Evolutionary conservation across 2,113 vertebrate species (phyloP), one percentile per base, ranked within the genome.

Genomic region (Tenrec ecaudatus): DNA sequence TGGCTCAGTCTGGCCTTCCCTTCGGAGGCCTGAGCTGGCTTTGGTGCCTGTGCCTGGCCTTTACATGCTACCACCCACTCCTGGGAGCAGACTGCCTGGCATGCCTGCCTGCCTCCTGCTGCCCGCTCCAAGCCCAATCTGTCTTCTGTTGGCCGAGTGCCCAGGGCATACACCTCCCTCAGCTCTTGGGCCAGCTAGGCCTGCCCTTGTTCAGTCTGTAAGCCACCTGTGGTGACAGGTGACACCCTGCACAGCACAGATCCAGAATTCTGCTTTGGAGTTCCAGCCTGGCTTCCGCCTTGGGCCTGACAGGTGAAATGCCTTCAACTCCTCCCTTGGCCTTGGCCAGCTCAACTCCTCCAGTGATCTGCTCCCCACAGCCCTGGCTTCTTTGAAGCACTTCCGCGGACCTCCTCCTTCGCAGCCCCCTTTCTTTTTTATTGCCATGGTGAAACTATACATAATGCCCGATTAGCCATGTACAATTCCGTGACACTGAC

Each of bases 1-100:
- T 91, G 1, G 19, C 78, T 69, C 31, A 77, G 81, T 66, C 84
- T 92, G 89, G 86, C 89, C 82, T 82, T 62, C 78, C 76, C 27
- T 40, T 43, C 71, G 85, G 36, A 31, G 38, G 91, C 78, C 68
- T 8, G 17, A 64, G 58, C 23, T 83, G 47, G 2, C 80, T 71
- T 71, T 77, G 86, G 78, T 78, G 83, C 73, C 47, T 4, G 66
- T 6, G 53, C 40, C 40, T 0, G 0, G 36, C 77, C 60, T 40
- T 53, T 60, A 83, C 73, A 12, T 8, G 84, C 76, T 91, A 84
- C 80, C 71, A 66, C 47, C 20, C 36, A 40, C 78, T 53, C 75
- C 69, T 83, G 81, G 68, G 77, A 60, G 27, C 25, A 40, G 84
- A 38, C 76, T 0, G 0, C 76, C n/a, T 0, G 3, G 75, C 38